phyloP scores from a whole-genome alignment of 1,140 invertebrate species.

The Aporrectodea caliginosa region DNA sequence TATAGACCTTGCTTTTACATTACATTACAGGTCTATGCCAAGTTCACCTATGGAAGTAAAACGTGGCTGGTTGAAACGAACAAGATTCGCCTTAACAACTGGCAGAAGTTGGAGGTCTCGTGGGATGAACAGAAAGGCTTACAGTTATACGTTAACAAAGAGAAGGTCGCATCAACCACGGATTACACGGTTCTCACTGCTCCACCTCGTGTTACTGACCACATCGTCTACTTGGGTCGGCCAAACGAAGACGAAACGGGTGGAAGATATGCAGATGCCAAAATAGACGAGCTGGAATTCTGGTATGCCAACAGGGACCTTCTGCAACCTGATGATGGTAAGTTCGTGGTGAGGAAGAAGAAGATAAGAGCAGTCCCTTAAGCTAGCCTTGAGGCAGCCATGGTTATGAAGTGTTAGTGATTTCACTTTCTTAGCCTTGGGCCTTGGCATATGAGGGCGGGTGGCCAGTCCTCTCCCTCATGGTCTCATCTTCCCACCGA shows the following conservation, averaged over 20 bases:
- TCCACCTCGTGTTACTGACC: not conserved
- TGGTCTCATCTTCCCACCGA: no score
- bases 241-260: slow-evolving; percentile 23
- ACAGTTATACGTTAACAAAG: slow-evolving; percentile 43
- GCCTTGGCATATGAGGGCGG: no score
- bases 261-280: slow-evolving; percentile 34
- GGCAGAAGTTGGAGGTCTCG: slow-evolving; percentile 49
- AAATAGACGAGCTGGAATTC: slow-evolving; percentile 49
- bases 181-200: not conserved
- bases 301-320: slow-evolving; percentile 42
- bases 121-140: slow-evolving; percentile 48
- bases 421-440: no score
- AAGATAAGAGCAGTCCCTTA: no score
- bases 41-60: slow-evolving; percentile 21
- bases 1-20: no score
- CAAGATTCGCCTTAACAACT: slow-evolving; percentile 38
- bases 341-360: no score
- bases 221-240: slow-evolving; percentile 29
- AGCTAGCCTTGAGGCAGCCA: no score
- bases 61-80: slow-evolving; percentile 45
- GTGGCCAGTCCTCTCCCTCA: no score
- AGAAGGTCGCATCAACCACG: slow-evolving; percentile 19
- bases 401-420: no score
- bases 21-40: not conserved
- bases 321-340: slow-evolving; percentile 17